A percentile compares a stretch with the other conserved stretches of the same genome.
Evolutionary conservation across 2,888 invertebrate species (phyloP).

Genomic region (Ferrisia virgata): DNA sequence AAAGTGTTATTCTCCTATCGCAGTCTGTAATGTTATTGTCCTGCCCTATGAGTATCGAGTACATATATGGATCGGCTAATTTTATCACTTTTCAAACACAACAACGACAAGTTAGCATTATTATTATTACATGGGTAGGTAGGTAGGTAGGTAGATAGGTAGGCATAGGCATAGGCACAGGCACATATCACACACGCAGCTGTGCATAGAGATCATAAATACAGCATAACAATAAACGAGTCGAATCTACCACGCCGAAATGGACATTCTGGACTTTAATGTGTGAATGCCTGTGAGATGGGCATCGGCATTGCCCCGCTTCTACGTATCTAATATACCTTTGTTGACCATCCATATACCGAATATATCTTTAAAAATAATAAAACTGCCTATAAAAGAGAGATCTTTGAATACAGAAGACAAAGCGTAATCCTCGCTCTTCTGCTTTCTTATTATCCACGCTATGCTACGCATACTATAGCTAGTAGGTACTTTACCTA

Average conservation of each 20-base stretch:
- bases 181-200: too few relatives aligned
- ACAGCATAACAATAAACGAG: background rate
- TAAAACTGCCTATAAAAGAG: background rate
- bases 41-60: too few relatives aligned
- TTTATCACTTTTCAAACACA: background rate
- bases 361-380: background rate
- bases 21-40: background rate
- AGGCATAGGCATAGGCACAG: too few relatives aligned
- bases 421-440: background rate
- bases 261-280: background rate
- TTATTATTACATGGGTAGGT: too few relatives aligned
- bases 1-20: background rate
- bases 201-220: background rate
- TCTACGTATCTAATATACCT: background rate
- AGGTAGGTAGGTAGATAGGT: too few relatives aligned
- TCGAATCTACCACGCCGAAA: background rate
- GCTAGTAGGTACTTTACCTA: background rate
- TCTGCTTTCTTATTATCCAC: background rate
- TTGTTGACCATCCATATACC: background rate
- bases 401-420: background rate
- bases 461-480: too few relatives aligned
- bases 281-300: background rate
- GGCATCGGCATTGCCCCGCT: background rate
- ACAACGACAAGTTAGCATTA: background rate
- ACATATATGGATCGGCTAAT: background rate